These are phyloP conservation scores for Poecile atricapillus DNA, from an alignment of 2,113 vertebrate species.

Conservation along the genomic window DNA sequence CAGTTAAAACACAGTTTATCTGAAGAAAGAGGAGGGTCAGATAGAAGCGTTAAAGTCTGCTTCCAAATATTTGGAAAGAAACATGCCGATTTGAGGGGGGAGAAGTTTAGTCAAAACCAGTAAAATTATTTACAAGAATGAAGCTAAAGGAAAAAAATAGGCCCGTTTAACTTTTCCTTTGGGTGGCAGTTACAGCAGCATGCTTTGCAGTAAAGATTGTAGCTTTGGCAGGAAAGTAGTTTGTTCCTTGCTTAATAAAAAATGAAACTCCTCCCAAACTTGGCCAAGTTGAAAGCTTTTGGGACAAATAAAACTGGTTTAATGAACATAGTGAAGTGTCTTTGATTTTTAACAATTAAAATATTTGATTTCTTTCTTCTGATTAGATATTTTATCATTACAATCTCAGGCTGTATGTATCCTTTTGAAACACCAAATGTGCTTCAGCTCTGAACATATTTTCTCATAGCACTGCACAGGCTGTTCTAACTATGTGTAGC, in stretches of 20 bases:
- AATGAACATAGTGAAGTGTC: background rate
- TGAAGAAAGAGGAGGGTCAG: accelerated
- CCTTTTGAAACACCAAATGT: background rate
- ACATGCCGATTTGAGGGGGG: background rate
- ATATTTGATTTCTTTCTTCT: background rate
- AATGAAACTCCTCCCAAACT: background rate
- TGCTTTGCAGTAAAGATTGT: background rate
- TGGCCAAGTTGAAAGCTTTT: background rate
- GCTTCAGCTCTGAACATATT: background rate
- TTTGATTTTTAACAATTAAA: conserved; percentile 10
- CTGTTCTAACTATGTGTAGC: background rate
- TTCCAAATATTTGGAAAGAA: background rate
- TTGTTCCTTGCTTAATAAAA: conserved; percentile 8
- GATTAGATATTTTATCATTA: background rate
- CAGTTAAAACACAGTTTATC: background rate
- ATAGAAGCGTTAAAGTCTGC: background rate
- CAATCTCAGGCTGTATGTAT: background rate
- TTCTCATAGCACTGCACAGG: background rate
- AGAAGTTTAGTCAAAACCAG: background rate
- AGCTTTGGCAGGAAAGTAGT: background rate
- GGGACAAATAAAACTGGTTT: conserved; percentile 1
- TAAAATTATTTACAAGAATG: background rate
- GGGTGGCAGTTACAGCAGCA: background rate
- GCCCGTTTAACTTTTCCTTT: background rate
- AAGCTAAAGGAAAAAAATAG: background rate